Evolutionary conservation across 2,888 invertebrate genomes (phyloP).

Genomic region (Mythimna pallens): DNA sequence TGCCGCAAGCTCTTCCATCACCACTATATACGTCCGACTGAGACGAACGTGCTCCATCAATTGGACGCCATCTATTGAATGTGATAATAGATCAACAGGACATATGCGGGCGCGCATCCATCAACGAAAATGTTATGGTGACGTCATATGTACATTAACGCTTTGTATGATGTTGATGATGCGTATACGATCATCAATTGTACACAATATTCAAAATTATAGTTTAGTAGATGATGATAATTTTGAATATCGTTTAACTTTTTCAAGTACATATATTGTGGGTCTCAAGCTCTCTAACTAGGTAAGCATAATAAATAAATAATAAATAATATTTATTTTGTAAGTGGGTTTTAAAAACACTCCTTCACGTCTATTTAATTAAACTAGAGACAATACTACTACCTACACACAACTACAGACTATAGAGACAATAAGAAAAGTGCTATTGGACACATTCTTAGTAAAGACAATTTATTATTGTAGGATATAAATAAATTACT

Average conservation of each 20-base stretch:
- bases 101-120: constrained; percentile 53
- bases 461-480: too few species aligned
- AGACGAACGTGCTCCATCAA: constrained; percentile 41
- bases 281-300: not conserved
- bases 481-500: too few species aligned
- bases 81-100: constrained; percentile 32
- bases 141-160: constrained; percentile 39
- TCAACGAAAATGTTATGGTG: constrained; percentile 50
- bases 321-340: too few species aligned
- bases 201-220: constrained; percentile 13
- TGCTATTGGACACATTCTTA: too few species aligned
- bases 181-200: constrained; percentile 22
- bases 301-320: too few species aligned
- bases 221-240: not conserved
- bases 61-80: constrained; percentile 26
- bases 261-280: not conserved
- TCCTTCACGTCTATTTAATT: too few species aligned
- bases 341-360: too few species aligned
- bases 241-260: not conserved
- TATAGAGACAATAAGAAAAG: too few species aligned
- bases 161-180: constrained; percentile 21
- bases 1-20: constrained; percentile 6
- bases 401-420: too few species aligned
- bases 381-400: too few species aligned
- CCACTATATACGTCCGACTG: constrained; percentile 4